Conservation (phyloP, 2,113 vertebrate species). For the Corythaeola cristata region DNA sequence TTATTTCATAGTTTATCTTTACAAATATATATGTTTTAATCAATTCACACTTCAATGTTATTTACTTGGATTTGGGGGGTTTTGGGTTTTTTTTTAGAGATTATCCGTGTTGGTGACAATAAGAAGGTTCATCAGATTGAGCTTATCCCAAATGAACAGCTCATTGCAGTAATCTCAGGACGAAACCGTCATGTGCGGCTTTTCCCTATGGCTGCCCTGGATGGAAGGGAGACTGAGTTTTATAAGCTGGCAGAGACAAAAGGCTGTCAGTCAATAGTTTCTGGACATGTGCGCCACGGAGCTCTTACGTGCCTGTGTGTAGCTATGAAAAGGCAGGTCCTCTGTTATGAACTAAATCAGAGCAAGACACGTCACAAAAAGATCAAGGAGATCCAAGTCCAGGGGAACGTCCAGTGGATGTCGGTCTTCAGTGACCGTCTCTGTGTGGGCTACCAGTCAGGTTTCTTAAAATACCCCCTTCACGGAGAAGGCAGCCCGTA, state of each 20-base stretch:
- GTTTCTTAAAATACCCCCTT: conserved; percentile 89
- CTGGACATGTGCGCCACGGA: conserved; percentile 85
- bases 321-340: conserved; percentile 94
- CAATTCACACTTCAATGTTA: background rate
- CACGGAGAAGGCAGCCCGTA: conserved; percentile 83
- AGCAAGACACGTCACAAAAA: conserved; percentile 91
- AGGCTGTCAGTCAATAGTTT: conserved; percentile 90
- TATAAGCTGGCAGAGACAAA: conserved; percentile 94
- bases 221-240: conserved; percentile 91
- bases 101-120: conserved; percentile 94
- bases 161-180: conserved; percentile 95
- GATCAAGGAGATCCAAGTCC: conserved; percentile 92
- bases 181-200: conserved; percentile 97
- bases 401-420: conserved; percentile 94
- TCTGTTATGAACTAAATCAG: conserved; percentile 95
- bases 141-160: conserved; percentile 89
- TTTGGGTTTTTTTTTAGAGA: conserved; percentile 77
- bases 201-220: conserved; percentile 87
- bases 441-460: conserved; percentile 92
- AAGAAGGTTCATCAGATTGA: conserved; percentile 98
- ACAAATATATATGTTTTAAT: background rate
- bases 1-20: background rate
- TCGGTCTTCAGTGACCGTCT: conserved; percentile 91
- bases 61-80: background rate
- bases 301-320: conserved; percentile 91